phyloP scores from a whole-genome alignment of 2,797 vertebrate species.

The Mormyrops attenuatus region DNA sequence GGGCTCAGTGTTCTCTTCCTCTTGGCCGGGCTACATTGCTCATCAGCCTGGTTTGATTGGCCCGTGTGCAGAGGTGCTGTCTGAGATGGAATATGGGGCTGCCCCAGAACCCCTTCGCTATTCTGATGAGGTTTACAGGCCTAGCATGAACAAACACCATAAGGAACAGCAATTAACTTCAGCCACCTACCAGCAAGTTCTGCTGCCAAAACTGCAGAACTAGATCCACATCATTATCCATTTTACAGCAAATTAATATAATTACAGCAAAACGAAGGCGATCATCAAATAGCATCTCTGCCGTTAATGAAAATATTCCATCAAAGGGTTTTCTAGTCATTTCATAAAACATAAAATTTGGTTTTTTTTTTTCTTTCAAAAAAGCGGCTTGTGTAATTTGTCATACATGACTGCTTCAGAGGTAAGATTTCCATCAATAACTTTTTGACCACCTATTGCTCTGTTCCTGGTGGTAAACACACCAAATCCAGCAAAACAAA shows the following conservation, averaged over 20 bases:
- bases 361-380: not conserved
- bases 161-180: not conserved
- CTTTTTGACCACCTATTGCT: not conserved
- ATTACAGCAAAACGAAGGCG: not conserved
- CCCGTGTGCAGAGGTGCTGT: conserved; percentile 80
- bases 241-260: not conserved
- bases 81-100: conserved; percentile 82
- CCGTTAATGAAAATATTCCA: not conserved
- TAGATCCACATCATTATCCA: not conserved
- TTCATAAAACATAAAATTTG: not conserved
- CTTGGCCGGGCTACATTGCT: conserved; percentile 94
- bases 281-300: not conserved
- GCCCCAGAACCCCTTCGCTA: conserved; percentile 74
- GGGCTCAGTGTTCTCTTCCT: conserved; percentile 96
- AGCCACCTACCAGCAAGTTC: not conserved
- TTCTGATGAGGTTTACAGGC: conserved; percentile 95
- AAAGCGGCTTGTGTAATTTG: not conserved
- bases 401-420: not conserved
- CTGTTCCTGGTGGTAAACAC: not conserved
- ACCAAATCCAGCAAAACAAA: not conserved
- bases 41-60: conserved; percentile 82
- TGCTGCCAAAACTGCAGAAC: not conserved
- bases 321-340: not conserved
- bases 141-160: conserved; percentile 54
- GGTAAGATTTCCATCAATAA: not conserved